Base-by-base conservation (phyloP, 2,888 invertebrate genomes). In the Agrotis ipsilon region DNA sequence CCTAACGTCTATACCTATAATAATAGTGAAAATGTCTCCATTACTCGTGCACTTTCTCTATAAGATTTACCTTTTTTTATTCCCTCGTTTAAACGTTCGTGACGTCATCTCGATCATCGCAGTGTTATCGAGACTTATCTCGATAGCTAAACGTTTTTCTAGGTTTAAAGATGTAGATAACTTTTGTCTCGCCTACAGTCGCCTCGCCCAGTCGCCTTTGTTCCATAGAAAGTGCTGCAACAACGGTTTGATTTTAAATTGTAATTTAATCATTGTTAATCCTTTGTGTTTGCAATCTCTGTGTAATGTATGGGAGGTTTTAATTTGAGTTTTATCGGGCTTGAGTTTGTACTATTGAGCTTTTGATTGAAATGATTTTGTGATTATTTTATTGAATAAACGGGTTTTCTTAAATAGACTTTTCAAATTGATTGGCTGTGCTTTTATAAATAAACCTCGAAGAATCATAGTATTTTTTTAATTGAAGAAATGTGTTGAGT, bases 1-100 rank as follows among this genome's bases (percentile, higher is more conserved):
- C 88, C 81, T 89, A 82, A 83, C 66, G 51, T 58, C 60, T 61
- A 54, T 58, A 72, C 67, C 72, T 78, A 68, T 76, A 74, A 79
- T 87, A 89, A 86, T 86, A 82, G 89, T 83, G 88, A 87, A 90
- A 89, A 88, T 86, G 62, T 77, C 80, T 87, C 84, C 86, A 27
- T 72, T 73, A 68, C 65, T 88, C 84, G 84, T 76, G 32, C 73
- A 92, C 92, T 92, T 92, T 92, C 92, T 87, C 92, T 89, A 66
- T 72, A n/a, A n/a, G 63, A 81, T 88, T 86, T 84, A 69, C 70
- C 78, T 90, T 92, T 92, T 91, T 91, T 63, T 73, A 70, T 66
- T 51, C 58, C 51, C 55, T 24, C 49, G 51, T 63, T 66, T 71
- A 61, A 64, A 62, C 62, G 61, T 51, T 51, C 18, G 18, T 66